These are phyloP conservation scores for Chlorocebus sabaeus DNA, from an alignment of 2,113 vertebrate species.

Conservation along the genomic window DNA sequence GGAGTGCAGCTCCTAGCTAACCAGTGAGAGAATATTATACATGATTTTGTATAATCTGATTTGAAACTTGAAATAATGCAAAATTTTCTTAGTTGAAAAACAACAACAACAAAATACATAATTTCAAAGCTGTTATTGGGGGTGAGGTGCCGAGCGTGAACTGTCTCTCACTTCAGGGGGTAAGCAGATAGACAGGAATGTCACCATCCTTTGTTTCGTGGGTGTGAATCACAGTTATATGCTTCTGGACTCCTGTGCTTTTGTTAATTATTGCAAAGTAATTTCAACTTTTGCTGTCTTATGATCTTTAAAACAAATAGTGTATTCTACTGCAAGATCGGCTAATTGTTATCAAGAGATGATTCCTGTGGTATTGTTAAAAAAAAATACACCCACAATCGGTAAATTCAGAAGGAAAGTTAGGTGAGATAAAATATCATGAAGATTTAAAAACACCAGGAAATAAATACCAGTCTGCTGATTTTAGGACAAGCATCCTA, in stretches of 20 bases:
- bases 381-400: not conserved
- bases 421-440: not conserved
- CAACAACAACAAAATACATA: not conserved
- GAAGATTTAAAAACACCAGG: not conserved
- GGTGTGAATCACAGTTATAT: fast-evolving
- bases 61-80: not conserved
- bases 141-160: not conserved
- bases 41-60: not conserved
- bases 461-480: not conserved
- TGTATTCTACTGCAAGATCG: not conserved
- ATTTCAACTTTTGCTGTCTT: not conserved
- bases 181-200: not conserved
- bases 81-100: not conserved
- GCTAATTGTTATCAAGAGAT: not conserved
- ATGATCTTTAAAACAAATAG: not conserved
- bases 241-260: not conserved
- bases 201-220: not conserved
- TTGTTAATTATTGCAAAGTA: not conserved
- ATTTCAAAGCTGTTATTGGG: not conserved
- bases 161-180: not conserved
- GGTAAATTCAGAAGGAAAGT: not conserved
- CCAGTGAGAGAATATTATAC: not conserved
- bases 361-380: not conserved
- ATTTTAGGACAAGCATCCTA: not conserved
- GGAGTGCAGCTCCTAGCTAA: fast-evolving